Conservation (phyloP, 1,140 invertebrate species). For the Acromyrmex heyeri region DNA sequence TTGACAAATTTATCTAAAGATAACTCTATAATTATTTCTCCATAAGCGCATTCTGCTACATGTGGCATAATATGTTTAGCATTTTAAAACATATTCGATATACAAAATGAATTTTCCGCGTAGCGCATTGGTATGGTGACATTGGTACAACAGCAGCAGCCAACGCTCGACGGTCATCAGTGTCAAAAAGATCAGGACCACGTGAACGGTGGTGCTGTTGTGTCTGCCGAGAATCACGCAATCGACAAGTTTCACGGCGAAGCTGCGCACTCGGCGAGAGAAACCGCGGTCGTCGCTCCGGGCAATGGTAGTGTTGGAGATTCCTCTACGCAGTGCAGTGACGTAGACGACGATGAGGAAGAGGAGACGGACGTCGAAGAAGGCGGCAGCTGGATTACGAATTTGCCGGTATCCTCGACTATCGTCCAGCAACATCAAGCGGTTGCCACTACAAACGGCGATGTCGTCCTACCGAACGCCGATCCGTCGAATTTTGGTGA, state of each 20-base stretch:
- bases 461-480: constrained; percentile 68
- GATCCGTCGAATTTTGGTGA: constrained; percentile 85
- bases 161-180: constrained; percentile 43
- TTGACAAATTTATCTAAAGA: constrained; percentile 1
- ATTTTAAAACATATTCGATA: not conserved
- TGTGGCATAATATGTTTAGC: too few relatives aligned
- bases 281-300: constrained; percentile 20
- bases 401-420: constrained; percentile 52
- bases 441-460: constrained; percentile 62
- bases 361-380: constrained; percentile 72
- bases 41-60: not conserved
- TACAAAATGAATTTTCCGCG: not conserved
- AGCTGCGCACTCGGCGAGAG: not conserved
- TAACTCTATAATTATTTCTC: not conserved
- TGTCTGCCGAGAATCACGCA: not conserved
- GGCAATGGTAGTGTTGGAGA: constrained; percentile 48
- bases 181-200: constrained; percentile 61
- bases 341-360: constrained; percentile 67
- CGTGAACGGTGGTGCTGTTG: not conserved
- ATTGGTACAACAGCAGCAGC: constrained; percentile 67
- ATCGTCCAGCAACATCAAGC: constrained; percentile 70
- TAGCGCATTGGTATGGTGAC: constrained; percentile 72
- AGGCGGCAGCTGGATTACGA: constrained; percentile 70
- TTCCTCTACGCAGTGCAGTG: constrained; percentile 75
- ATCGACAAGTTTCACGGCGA: not conserved